Evolutionary conservation across 2,888 invertebrate species (phyloP).

Genomic region (Lapara coniferarum): DNA sequence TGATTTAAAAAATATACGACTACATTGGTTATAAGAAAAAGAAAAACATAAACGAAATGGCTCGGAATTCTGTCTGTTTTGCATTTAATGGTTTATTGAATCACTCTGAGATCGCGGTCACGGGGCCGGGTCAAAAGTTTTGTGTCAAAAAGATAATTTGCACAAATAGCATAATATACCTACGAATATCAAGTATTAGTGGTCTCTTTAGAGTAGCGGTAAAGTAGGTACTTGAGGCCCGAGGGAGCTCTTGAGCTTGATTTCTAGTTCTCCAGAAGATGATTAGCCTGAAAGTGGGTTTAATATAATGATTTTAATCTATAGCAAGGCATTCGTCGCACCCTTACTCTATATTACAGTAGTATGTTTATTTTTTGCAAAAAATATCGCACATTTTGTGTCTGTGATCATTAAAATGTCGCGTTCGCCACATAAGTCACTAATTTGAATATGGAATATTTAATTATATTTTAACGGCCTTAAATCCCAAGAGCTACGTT

Average conservation of each 20-base stretch:
- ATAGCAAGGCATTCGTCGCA: too few relatives aligned
- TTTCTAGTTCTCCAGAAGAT: too few relatives aligned
- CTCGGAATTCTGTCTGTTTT: conserved; percentile 51
- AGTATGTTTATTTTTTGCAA: too few relatives aligned
- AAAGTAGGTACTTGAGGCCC: too few relatives aligned
- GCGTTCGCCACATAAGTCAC: not conserved
- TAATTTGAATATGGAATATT: conserved; percentile 2
- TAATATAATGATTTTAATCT: too few relatives aligned
- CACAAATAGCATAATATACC: not conserved
- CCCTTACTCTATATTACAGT: too few relatives aligned
- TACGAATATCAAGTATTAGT: not conserved
- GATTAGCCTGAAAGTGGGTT: too few relatives aligned
- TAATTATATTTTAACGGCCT: not conserved
- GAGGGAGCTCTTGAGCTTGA: too few relatives aligned
- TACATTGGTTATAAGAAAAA: not conserved
- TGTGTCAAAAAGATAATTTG: conserved; percentile 16
- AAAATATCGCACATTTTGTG: not conserved
- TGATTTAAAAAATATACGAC: not conserved
- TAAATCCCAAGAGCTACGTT: not conserved
- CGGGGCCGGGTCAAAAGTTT: conserved; percentile 9
- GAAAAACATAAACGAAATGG: not conserved
- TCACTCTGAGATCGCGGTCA: conserved; percentile 19
- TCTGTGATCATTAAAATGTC: not conserved
- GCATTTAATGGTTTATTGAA: conserved; percentile 21
- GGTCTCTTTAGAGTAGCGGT: not conserved